A percentile compares a stretch with the other conserved stretches of the same genome.
These are phyloP conservation scores for Tenodera sinensis DNA, from an alignment of 2,888 invertebrate species.

Conservation along the genomic window DNA sequence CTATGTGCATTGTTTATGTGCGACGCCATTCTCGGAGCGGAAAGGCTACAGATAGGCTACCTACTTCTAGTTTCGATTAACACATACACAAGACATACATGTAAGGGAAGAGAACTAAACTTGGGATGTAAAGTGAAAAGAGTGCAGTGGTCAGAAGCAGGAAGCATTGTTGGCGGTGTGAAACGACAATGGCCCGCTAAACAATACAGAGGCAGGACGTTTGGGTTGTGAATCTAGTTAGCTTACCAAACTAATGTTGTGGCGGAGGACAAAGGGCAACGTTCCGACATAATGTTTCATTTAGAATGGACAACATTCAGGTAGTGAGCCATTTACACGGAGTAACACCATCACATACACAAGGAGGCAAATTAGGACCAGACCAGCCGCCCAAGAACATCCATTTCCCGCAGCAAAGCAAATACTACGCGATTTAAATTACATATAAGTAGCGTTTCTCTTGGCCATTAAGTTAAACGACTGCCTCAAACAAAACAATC, in stretches of 20 bases:
- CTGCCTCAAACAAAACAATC: no score
- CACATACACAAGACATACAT: no score
- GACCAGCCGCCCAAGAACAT: not conserved
- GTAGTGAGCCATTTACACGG: not conserved
- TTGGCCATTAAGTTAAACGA: no score
- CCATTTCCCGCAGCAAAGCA: no score
- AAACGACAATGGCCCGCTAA: not conserved
- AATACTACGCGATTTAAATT: not conserved
- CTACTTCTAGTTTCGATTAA: no score
- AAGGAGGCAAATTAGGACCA: not conserved
- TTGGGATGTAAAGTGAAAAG: no score
- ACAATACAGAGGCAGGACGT: not conserved
- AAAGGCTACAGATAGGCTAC: no score
- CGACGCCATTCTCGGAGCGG: no score
- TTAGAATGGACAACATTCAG: not conserved
- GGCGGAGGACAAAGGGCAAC: not conserved
- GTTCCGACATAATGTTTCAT: not conserved
- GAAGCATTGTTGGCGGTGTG: not conserved
- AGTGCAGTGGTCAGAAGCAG: not conserved
- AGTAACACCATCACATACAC: not conserved
- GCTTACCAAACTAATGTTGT: not conserved
- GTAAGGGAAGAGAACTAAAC: no score
- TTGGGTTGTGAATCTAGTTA: not conserved
- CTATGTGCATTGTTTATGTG: no score
- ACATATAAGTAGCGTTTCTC: not conserved